Evolutionary conservation across 2,888 invertebrate species (phyloP).

Genomic region (Oligia latruncula): DNA sequence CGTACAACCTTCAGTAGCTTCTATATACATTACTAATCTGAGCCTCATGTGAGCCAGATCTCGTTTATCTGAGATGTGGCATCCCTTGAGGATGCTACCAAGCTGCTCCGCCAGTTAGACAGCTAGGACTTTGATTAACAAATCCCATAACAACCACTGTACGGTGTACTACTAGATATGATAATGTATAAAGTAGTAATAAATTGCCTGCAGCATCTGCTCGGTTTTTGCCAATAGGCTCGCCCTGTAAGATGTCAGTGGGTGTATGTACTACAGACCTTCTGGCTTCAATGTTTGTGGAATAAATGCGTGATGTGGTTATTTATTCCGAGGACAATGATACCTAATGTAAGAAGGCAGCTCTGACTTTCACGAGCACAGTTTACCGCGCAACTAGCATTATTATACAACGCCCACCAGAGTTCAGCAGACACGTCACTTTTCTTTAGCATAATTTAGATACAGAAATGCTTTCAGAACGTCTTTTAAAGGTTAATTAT

Average conservation of each 20-base stretch:
- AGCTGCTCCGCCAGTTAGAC: conserved; percentile 34
- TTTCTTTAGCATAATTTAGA: not conserved
- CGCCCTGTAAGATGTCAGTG: not conserved
- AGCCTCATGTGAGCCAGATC: conserved; percentile 13
- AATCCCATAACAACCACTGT: conserved; percentile 49
- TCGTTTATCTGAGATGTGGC: conserved; percentile 30
- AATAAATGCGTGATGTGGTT: not conserved
- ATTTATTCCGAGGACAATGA: not conserved
- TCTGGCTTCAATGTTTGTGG: too few species aligned
- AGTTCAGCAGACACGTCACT: too few species aligned
- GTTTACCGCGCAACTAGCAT: not conserved
- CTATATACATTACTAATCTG: not conserved
- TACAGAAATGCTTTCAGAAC: not conserved
- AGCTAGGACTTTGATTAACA: conserved; percentile 53
- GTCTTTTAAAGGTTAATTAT: not conserved
- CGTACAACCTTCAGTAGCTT: not conserved
- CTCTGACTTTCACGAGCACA: not conserved
- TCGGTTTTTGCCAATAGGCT: not conserved
- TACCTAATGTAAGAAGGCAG: not conserved
- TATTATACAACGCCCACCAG: not conserved
- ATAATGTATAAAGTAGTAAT: not conserved
- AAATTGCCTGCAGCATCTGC: not conserved
- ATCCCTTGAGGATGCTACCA: conserved; percentile 40
- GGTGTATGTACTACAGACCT: not conserved
- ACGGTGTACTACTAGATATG: conserved; percentile 4